phyloP scores from a whole-genome alignment of 2,888 invertebrate genomes.

The Amaurobius ferox region DNA sequence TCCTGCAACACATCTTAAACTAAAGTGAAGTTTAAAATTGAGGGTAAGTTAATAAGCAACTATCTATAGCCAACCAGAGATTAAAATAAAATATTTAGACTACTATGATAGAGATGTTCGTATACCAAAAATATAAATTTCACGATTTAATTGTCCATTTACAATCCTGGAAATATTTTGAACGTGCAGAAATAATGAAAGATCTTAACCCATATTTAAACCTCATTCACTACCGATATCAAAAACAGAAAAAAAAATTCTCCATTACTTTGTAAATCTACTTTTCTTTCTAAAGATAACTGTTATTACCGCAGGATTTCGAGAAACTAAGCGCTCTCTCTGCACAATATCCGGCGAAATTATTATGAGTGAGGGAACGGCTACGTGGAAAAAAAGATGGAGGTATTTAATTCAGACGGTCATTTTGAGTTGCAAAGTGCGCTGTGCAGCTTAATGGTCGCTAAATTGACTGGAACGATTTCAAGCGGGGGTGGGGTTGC shows the following conservation, averaged over 20 bases:
- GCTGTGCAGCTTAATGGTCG: not conserved
- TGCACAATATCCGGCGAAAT: not conserved
- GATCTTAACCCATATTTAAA: too few relatives aligned
- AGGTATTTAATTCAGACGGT: not conserved
- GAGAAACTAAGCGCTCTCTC: not conserved
- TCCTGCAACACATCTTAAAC: too few relatives aligned
- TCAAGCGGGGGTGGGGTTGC: not conserved
- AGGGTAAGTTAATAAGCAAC: too few relatives aligned
- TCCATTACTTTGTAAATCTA: conserved; percentile 1
- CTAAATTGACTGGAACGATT: not conserved
- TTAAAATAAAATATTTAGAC: too few relatives aligned
- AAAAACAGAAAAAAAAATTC: not conserved
- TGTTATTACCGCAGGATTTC: not conserved
- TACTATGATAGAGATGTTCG: too few relatives aligned
- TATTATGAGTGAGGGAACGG: not conserved
- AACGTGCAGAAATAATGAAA: too few relatives aligned
- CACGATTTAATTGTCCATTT: too few relatives aligned
- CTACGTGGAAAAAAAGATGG: not conserved
- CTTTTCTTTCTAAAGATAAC: not conserved
- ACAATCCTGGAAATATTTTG: too few relatives aligned
- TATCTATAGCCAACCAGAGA: too few relatives aligned
- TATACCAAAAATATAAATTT: too few relatives aligned
- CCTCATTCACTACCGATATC: too few relatives aligned
- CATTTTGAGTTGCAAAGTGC: not conserved
- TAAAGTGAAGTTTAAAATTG: too few relatives aligned